phyloP scores from a whole-genome alignment of 1,140 invertebrate species.

The Plutomurus gul region DNA sequence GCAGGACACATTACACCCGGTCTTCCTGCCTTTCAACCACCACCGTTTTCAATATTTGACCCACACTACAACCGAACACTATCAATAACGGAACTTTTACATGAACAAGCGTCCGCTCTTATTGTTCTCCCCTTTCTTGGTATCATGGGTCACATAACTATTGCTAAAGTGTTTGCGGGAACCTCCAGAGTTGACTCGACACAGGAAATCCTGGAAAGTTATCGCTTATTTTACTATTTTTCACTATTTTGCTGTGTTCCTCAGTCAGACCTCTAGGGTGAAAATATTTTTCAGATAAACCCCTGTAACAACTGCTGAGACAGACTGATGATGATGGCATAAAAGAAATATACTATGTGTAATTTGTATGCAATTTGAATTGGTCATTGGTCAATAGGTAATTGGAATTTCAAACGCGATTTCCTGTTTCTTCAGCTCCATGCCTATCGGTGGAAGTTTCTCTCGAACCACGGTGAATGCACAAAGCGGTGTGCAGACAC shows the following conservation, averaged over 20 bases:
- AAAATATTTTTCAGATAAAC: too few species aligned
- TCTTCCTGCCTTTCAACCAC: conserved; percentile 66
- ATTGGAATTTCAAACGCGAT: conserved; percentile 84
- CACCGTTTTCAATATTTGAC: conserved; percentile 66
- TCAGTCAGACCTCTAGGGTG: too few species aligned
- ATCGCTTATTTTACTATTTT: not conserved
- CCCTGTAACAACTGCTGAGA: conserved; percentile 60
- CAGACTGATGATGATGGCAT: conserved; percentile 69
- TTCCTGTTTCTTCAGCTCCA: conserved; percentile 87
- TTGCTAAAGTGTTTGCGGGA: conserved; percentile 70
- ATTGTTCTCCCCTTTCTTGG: conserved; percentile 75
- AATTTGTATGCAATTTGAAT: too few species aligned
- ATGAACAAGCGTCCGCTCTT: conserved; percentile 71
- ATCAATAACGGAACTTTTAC: conserved; percentile 69
- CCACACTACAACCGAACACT: conserved; percentile 64
- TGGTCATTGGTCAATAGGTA: too few species aligned
- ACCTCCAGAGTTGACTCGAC: conserved; percentile 69
- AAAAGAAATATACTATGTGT: conserved; percentile 80
- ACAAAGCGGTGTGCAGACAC: conserved; percentile 85
- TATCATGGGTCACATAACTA: conserved; percentile 76
- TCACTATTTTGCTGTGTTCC: too few species aligned
- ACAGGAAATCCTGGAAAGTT: conserved; percentile 71
- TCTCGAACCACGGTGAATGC: conserved; percentile 91
- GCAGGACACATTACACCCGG: conserved; percentile 70
- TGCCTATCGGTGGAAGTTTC: conserved; percentile 90